phyloP scores from a whole-genome alignment of 1,140 invertebrate species.

The Pteromalus puparum region DNA sequence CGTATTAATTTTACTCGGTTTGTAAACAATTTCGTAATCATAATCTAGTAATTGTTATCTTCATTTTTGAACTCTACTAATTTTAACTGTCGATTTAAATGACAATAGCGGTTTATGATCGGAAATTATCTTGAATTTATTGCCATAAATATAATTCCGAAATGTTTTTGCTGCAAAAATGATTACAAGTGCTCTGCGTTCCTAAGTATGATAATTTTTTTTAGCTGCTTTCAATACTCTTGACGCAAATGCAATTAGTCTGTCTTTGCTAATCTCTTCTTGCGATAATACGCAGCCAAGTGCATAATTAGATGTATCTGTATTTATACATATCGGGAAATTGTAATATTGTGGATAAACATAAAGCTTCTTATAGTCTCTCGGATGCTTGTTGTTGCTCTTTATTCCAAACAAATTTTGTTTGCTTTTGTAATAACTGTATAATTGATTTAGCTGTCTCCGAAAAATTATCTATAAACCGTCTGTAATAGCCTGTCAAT shows the following conservation, averaged over 20 bases:
- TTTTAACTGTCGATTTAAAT: conserved; percentile 56
- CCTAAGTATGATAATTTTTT: conserved; percentile 67
- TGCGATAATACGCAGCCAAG: conserved; percentile 53
- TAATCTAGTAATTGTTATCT: conserved; percentile 63
- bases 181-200: conserved; percentile 71
- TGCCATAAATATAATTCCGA: conserved; percentile 44
- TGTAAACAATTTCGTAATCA: conserved; percentile 64
- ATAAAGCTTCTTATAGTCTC: conserved; percentile 65
- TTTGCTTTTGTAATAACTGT: conserved; percentile 41
- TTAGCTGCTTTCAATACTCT: too few species aligned
- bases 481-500: conserved; percentile 58
- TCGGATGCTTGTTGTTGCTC: conserved; percentile 66
- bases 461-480: conserved; percentile 28
- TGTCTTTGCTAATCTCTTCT: conserved; percentile 53
- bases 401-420: conserved; percentile 46
- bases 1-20: conserved; percentile 42
- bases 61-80: conserved; percentile 64
- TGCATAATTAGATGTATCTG: conserved; percentile 61
- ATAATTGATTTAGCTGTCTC: conserved; percentile 20
- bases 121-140: conserved; percentile 32
- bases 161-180: conserved; percentile 39
- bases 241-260: too few species aligned
- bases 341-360: conserved; percentile 56
- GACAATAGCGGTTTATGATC: conserved; percentile 51
- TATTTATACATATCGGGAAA: conserved; percentile 48